Evolutionary conservation across 2,113 vertebrate species (phyloP).

Genomic region (Origma solitaria): DNA sequence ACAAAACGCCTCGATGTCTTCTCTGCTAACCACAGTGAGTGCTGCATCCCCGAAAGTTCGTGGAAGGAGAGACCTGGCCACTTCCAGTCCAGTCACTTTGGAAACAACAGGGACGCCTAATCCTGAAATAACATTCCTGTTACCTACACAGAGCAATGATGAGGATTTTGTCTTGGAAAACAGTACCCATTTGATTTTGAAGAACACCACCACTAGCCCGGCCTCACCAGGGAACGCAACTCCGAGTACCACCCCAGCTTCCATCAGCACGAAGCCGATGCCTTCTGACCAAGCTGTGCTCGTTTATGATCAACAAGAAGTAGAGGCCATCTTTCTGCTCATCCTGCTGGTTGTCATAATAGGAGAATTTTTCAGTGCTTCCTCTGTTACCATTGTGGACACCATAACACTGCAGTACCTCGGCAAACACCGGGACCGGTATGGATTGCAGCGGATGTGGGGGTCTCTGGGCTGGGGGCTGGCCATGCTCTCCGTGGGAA

Average conservation of each 20-base stretch:
- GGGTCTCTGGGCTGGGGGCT: slow-evolving; percentile 97
- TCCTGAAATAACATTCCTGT: neutral
- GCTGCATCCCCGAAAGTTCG: neutral
- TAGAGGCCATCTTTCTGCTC: slow-evolving; percentile 90
- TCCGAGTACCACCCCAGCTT: neutral
- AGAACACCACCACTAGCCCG: neutral
- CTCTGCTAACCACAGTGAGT: neutral
- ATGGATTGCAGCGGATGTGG: slow-evolving; percentile 98
- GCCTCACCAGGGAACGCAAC: neutral
- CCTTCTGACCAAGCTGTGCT: slow-evolving; percentile 69
- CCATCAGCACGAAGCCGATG: slow-evolving; percentile 28
- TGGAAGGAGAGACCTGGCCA: slow-evolving; percentile 40
- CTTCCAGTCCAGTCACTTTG: neutral
- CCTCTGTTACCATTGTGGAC: slow-evolving; percentile 95
- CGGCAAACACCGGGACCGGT: slow-evolving; percentile 89
- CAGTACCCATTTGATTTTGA: neutral
- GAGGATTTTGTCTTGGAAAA: neutral
- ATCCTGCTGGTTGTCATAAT: slow-evolving; percentile 93
- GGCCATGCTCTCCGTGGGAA: slow-evolving; percentile 93
- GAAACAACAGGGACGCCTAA: neutral
- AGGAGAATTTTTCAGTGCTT: slow-evolving; percentile 97
- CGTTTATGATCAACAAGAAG: slow-evolving; percentile 80
- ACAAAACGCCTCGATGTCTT: neutral
- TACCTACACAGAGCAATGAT: neutral
- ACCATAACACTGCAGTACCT: slow-evolving; percentile 94